phyloP scores from a whole-genome alignment of 2,888 invertebrate genomes.

The Brachylomia viminalis region DNA sequence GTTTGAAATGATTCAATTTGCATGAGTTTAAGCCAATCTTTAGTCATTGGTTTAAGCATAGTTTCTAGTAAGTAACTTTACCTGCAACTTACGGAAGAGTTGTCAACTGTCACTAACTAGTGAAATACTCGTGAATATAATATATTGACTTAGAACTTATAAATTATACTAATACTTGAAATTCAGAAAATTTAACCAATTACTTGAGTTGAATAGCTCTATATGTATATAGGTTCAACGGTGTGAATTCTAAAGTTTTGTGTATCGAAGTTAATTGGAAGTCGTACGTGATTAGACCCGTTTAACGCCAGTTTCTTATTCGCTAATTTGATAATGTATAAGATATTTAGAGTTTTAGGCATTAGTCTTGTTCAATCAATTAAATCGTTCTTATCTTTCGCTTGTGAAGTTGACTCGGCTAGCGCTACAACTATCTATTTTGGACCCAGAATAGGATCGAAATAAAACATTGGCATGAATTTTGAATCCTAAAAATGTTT shows the following conservation, averaged over 20 bases:
- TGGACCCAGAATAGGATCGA: not conserved
- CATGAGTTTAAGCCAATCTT: constrained; percentile 25
- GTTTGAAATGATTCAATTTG: constrained; percentile 34
- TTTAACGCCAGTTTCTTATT: constrained; percentile 8
- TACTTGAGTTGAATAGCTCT: constrained; percentile 27
- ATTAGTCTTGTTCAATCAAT: not conserved
- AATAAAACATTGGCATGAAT: not conserved
- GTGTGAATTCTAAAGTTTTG: constrained; percentile 37
- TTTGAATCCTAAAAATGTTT: not conserved
- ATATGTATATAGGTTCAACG: constrained; percentile 12
- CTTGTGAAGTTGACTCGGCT: not conserved
- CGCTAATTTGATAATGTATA: constrained; percentile 1
- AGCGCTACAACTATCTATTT: not conserved
- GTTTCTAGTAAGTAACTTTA: constrained; percentile 28
- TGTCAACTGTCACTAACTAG: constrained; percentile 33
- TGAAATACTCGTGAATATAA: constrained; percentile 28
- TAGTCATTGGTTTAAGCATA: constrained; percentile 28
- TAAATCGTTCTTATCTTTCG: too few relatives aligned
- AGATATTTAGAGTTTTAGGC: not conserved
- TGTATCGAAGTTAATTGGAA: constrained; percentile 26
- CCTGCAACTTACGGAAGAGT: constrained; percentile 43
- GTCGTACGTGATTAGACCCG: constrained; percentile 17
- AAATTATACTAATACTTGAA: too few relatives aligned
- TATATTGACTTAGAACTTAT: too few relatives aligned
- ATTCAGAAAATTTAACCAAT: constrained; percentile 45